A percentile compares a stretch with the other conserved stretches of the same genome.
Evolutionary conservation across 1,140 invertebrate genomes (phyloP).

Genomic region (Camponotus floridanus): DNA sequence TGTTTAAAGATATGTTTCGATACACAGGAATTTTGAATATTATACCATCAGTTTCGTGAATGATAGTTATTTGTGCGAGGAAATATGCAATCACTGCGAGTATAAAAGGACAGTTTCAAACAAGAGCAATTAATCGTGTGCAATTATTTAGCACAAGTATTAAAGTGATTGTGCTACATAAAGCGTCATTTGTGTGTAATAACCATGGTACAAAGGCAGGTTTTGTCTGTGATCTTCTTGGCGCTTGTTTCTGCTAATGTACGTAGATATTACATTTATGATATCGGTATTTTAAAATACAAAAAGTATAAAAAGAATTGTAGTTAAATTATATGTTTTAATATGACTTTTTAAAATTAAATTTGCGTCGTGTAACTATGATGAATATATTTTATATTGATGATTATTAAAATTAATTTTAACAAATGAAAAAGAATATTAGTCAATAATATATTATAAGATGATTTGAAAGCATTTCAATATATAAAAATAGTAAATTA

Average conservation of each 20-base stretch:
- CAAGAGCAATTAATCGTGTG: slow-evolving; percentile 9
- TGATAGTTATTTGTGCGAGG: neutral
- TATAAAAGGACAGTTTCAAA: slow-evolving; percentile 34
- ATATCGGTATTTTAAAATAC: neutral
- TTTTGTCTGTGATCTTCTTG: slow-evolving; percentile 3
- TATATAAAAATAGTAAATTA: too few relatives aligned
- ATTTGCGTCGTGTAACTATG: neutral
- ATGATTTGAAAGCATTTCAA: neutral
- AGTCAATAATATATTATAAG: neutral
- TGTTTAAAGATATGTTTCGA: slow-evolving; percentile 12
- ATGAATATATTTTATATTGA: too few relatives aligned
- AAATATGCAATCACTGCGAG: neutral
- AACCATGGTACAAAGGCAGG: slow-evolving; percentile 19
- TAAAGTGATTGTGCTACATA: neutral
- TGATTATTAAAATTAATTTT: neutral
- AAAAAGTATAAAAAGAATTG: slow-evolving; percentile 5
- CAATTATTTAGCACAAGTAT: slow-evolving; percentile 27
- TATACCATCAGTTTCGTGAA: neutral
- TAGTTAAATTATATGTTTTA: neutral
- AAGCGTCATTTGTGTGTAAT: neutral
- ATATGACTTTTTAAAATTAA: neutral
- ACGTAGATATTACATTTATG: neutral
- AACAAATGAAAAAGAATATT: neutral
- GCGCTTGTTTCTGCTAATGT: slow-evolving; percentile 36
- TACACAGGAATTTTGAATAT: neutral